phyloP scores from a whole-genome alignment of 2,797 vertebrate genomes.

The Eospalax fontanierii region DNA sequence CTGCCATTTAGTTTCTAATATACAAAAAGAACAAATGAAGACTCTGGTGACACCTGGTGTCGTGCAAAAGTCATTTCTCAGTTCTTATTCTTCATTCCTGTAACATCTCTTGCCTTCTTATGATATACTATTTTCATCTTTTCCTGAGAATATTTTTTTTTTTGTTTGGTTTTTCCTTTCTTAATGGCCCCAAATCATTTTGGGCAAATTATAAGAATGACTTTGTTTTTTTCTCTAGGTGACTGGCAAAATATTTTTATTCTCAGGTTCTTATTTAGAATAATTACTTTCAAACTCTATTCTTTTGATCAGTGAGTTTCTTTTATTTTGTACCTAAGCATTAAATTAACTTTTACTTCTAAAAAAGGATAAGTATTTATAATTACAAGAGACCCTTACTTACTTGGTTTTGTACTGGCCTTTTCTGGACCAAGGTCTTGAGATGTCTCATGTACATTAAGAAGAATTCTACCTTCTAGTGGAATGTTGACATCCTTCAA shows the following conservation, averaged over 20 bases:
- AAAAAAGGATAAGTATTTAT: too few relatives aligned
- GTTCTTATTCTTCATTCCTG: not conserved
- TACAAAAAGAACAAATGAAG: not conserved
- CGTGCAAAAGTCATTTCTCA: not conserved
- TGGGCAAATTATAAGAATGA: slow-evolving; percentile 31
- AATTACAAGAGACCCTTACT: slow-evolving; percentile 82
- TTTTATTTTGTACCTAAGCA: not conserved
- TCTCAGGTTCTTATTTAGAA: slow-evolving; percentile 31
- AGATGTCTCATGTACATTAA: slow-evolving; percentile 87
- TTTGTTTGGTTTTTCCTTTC: not conserved
- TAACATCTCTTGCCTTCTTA: not conserved
- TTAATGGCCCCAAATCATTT: not conserved
- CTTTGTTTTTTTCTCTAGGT: not conserved
- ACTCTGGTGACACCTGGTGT: not conserved
- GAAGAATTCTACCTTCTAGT: slow-evolving; percentile 81
- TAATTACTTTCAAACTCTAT: slow-evolving; percentile 46
- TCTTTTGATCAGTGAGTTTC: not conserved
- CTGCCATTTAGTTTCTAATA: not conserved
- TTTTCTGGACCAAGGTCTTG: slow-evolving; percentile 88
- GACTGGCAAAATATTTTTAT: slow-evolving; percentile 33
- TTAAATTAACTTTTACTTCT: slow-evolving; percentile 4
- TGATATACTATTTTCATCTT: not conserved
- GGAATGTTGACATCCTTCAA: slow-evolving; percentile 88
- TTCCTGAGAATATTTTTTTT: slow-evolving; percentile 41
- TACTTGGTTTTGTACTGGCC: slow-evolving; percentile 82